Evolutionary conservation across 2,797 vertebrate genomes (phyloP).

Genomic region (Microctenopoma steveboyesi): DNA sequence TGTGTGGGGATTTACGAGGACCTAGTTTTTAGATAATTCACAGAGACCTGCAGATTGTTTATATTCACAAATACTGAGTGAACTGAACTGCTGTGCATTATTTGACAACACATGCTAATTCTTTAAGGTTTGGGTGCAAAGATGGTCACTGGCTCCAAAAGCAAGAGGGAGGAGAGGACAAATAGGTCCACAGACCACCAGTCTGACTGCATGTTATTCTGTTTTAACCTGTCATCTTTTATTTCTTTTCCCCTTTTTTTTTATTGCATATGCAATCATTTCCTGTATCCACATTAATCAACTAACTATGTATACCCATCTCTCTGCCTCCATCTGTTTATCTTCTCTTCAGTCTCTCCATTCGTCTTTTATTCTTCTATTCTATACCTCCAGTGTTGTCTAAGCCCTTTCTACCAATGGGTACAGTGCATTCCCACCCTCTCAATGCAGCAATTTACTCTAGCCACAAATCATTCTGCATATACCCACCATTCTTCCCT

Average conservation of each 20-base stretch:
- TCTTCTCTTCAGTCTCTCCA: background rate
- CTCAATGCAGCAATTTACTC: background rate
- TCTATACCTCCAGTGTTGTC: background rate
- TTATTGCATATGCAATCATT: slow-evolving; percentile 1
- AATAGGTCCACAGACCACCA: slow-evolving; percentile 17
- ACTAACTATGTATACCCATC: too few species aligned
- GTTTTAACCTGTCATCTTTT: background rate
- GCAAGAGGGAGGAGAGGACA: slow-evolving; percentile 5
- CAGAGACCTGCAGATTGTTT: slow-evolving; percentile 10
- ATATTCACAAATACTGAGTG: slow-evolving; percentile 37
- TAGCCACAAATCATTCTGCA: slow-evolving; percentile 9
- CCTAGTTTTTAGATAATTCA: too few species aligned
- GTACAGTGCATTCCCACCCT: slow-evolving; percentile 1
- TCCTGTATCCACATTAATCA: slow-evolving; percentile 1
- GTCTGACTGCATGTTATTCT: slow-evolving; percentile 7
- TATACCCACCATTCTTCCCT: slow-evolving; percentile 23
- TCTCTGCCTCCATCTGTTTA: background rate
- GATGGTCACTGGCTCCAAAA: slow-evolving; percentile 35
- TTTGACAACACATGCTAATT: slow-evolving; percentile 54
- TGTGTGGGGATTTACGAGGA: too few species aligned
- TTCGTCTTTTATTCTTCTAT: background rate
- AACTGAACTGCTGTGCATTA: slow-evolving; percentile 16
- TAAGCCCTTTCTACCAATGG: background rate
- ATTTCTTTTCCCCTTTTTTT: slow-evolving; percentile 1
- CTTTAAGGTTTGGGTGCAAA: slow-evolving; percentile 19